Conservation (phyloP, 2,888 invertebrate genomes). For the Scaptomyza polygonia region DNA sequence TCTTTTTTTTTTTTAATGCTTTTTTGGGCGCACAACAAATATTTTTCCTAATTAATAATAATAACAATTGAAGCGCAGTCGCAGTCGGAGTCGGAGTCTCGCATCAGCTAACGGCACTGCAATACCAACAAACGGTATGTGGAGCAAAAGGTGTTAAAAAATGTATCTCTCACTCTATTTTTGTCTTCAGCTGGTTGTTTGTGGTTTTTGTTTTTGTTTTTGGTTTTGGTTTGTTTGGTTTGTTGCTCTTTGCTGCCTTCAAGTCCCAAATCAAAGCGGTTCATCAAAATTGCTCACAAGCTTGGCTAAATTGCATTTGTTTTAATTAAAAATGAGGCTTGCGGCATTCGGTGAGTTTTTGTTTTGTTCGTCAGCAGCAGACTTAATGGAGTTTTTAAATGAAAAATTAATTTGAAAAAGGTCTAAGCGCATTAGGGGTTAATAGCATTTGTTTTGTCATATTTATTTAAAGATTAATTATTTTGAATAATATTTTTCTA, state of each 20-base stretch:
- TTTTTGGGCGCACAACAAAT: constrained; percentile 65
- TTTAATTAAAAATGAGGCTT: constrained; percentile 69
- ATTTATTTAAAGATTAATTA: no score
- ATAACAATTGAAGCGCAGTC: constrained; percentile 74
- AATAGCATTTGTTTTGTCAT: not conserved
- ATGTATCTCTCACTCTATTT: constrained; percentile 35
- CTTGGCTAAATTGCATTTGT: constrained; percentile 68
- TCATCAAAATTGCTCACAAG: constrained; percentile 62
- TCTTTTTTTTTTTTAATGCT: constrained; percentile 15
- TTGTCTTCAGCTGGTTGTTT: constrained; percentile 9
- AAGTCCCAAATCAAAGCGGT: constrained; percentile 53
- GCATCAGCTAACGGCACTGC: constrained; percentile 65
- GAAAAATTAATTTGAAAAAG: not conserved
- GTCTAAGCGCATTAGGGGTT: constrained; percentile 5
- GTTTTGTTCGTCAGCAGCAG: constrained; percentile 6
- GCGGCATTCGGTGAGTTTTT: constrained; percentile 18
- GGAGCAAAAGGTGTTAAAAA: constrained; percentile 67
- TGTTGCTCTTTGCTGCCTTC: constrained; percentile 19
- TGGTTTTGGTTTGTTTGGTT: not conserved
- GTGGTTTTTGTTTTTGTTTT: constrained; percentile 3
- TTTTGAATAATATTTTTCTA: not conserved
- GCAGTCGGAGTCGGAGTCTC: constrained; percentile 30
- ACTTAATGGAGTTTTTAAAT: constrained; percentile 9
- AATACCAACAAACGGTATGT: constrained; percentile 49
- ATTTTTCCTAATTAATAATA: constrained; percentile 81